Evolutionary conservation across 2,888 invertebrate genomes (phyloP).

Genomic region (Petrolisthes cinctipes): DNA sequence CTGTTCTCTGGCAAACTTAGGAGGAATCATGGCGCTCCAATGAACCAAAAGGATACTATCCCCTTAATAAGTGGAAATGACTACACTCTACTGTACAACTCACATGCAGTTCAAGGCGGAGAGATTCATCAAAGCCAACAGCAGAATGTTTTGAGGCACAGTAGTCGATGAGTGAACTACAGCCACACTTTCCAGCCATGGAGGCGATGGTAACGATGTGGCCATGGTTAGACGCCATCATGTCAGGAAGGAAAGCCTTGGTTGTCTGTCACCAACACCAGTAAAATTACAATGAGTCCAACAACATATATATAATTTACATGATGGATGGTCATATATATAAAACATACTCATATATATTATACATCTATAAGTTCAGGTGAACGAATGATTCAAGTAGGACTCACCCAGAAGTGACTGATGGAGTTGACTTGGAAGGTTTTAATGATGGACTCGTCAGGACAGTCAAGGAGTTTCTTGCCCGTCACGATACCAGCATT

Average conservation of each 20-base stretch:
- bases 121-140: slow-evolving; percentile 47
- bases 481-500: slow-evolving; percentile 93
- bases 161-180: slow-evolving; percentile 70
- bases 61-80: too few relatives aligned
- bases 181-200: slow-evolving; percentile 80
- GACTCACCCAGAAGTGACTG: slow-evolving; percentile 91
- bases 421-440: slow-evolving; percentile 91
- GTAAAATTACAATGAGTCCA: not conserved
- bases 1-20: too few relatives aligned
- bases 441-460: slow-evolving; percentile 86
- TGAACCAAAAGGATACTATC: too few relatives aligned
- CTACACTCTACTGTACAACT: not conserved
- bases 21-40: too few relatives aligned
- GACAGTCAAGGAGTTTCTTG: slow-evolving; percentile 82
- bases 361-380: too few relatives aligned
- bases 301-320: not conserved
- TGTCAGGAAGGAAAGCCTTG: slow-evolving; percentile 90
- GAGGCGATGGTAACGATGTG: slow-evolving; percentile 95
- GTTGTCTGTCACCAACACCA: slow-evolving; percentile 79
- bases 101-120: slow-evolving; percentile 36
- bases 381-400: too few relatives aligned
- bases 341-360: too few relatives aligned
- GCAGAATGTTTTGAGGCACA: slow-evolving; percentile 71
- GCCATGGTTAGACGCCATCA: slow-evolving; percentile 88
- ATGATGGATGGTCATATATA: too few relatives aligned